phyloP scores from a whole-genome alignment of 1,140 invertebrate species.

The Drosophila malerkotliana region DNA sequence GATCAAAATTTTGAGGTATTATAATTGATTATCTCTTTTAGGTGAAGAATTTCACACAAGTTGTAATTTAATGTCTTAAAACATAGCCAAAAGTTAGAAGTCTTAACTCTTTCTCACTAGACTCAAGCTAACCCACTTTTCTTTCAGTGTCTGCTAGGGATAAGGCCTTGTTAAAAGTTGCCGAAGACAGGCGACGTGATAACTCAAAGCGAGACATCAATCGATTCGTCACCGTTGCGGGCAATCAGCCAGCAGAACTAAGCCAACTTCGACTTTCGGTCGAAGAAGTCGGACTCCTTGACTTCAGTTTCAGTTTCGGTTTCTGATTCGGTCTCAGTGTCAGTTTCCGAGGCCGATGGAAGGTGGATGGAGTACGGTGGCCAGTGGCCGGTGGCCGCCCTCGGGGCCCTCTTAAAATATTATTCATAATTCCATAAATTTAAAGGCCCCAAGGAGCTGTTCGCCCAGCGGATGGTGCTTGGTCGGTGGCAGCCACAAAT shows the following conservation, averaged over 20 bases:
- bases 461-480: neutral
- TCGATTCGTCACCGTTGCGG: slow-evolving; percentile 74
- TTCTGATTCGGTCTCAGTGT: slow-evolving; percentile 15
- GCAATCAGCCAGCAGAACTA: slow-evolving; percentile 77
- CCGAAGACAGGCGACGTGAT: slow-evolving; percentile 75
- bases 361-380: neutral
- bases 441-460: slow-evolving; percentile 49
- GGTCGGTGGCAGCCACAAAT: slow-evolving; percentile 10
- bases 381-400: slow-evolving; percentile 58
- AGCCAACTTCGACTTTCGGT: slow-evolving; percentile 34
- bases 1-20: neutral
- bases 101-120: too few species aligned
- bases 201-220: slow-evolving; percentile 80
- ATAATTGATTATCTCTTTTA: too few species aligned
- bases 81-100: neutral
- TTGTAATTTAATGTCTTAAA: neutral
- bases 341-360: slow-evolving; percentile 5
- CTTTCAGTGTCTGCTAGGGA: slow-evolving; percentile 13
- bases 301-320: slow-evolving; percentile 6
- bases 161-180: slow-evolving; percentile 73
- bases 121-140: neutral
- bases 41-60: too few species aligned
- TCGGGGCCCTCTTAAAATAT: slow-evolving; percentile 73
- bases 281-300: neutral
- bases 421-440: slow-evolving; percentile 82